Evolutionary conservation across 1,140 invertebrate species (phyloP), one percentile per base, ranked within the genome.

Genomic region (Formica exsecta): DNA sequence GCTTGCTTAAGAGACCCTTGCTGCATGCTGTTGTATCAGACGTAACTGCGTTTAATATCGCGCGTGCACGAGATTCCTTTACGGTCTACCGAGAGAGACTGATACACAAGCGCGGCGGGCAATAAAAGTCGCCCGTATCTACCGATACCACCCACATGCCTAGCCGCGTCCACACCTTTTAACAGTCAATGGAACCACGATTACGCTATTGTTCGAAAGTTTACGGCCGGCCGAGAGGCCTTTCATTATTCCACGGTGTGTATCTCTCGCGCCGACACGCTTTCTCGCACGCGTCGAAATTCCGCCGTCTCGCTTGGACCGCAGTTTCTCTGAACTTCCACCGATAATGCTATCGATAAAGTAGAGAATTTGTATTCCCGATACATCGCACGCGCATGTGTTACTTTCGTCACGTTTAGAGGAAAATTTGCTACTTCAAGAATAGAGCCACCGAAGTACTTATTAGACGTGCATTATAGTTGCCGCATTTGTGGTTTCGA

Each of bases 151-250:
- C 77, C 77, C 48, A 70, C 77, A 32, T 57, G 32, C 36, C 32
- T 70, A 59, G 64, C 25, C 44, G 36, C 62, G 65, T 80, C 77
- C 64, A 64, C 64, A 80, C 64, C 76, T 80, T 44, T 70, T 70
- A 80, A 80, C 77, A 80, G 77, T 80, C 77, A 57, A 80, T 80
- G 51, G 64, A 80, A 80, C 29, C 65, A 59, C 77, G 77, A 80
- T 80, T 80, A 80, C 77, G 65, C 77, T 80, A 80, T 80, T 80
- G 77, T 80, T 80, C 32, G 64, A 80, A 80, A 80, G 65, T 80
- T 80, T 80, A 80, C 68, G 64, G 62, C 64, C 76, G 22, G 44
- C n/a, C 64, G 76, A 80, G 41, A 48, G 48, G 77, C 48, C 77
- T 80, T 80, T 80, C 77, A 80, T 80, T 80, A 80, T 59, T 70